These are phyloP conservation scores for Cyanistes caeruleus DNA, from an alignment of 2,113 vertebrate species.

Conservation along the genomic window DNA sequence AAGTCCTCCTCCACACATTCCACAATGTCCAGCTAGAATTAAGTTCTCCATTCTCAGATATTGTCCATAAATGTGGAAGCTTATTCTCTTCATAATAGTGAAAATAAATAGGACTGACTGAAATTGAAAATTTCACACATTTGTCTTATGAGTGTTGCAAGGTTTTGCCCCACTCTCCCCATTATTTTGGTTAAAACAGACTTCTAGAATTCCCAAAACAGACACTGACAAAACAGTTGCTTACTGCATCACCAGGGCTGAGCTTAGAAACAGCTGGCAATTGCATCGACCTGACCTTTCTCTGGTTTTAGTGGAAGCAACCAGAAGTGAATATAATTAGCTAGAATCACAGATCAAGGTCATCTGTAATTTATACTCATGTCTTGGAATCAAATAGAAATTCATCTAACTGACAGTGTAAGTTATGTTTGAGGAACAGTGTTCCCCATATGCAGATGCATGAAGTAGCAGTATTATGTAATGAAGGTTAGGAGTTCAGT, in stretches of 20 bases:
- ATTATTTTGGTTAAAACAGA: neutral
- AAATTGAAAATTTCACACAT: neutral
- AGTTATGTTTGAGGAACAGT: neutral
- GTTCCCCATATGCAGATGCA: neutral
- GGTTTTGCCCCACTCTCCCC: neutral
- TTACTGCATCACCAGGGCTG: neutral
- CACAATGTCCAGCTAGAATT: neutral
- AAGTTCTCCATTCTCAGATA: neutral
- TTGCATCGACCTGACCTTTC: neutral
- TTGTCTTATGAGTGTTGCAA: neutral
- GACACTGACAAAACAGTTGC: neutral
- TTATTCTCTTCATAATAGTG: neutral
- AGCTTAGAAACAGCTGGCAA: neutral
- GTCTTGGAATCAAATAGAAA: neutral
- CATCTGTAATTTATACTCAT: neutral
- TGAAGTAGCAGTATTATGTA: neutral
- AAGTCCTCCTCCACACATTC: neutral
- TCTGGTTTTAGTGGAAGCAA: neutral
- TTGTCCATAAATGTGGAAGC: neutral
- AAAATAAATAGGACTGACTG: neutral
- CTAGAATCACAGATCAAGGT: neutral
- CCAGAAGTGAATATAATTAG: neutral
- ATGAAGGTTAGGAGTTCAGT: neutral
- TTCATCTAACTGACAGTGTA: fast-evolving
- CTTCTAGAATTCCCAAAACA: neutral